Evolutionary conservation across 2,888 invertebrate species (phyloP).

Genomic region (Pheosia tremula): DNA sequence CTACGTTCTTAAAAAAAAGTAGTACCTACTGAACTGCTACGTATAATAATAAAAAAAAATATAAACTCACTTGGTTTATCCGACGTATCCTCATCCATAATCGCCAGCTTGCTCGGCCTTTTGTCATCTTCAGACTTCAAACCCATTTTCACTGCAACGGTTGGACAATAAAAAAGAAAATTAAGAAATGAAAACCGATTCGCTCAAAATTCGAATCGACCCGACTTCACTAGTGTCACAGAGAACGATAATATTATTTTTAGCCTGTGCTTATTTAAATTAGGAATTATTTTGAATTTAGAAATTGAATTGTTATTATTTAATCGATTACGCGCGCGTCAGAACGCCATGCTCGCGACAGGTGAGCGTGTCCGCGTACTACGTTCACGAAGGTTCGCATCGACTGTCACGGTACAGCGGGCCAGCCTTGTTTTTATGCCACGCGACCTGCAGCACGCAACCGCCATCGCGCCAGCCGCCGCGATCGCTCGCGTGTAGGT

Average conservation of each 20-base stretch:
- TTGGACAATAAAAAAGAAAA: conserved; percentile 31
- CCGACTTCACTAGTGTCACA: conserved; percentile 29
- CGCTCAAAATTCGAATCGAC: conserved; percentile 24
- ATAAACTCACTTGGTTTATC: conserved; percentile 70
- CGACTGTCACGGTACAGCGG: conserved; percentile 70
- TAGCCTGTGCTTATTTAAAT: conserved; percentile 6
- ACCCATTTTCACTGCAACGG: conserved; percentile 73
- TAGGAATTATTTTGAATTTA: conserved; percentile 7
- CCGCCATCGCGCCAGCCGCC: conserved; percentile 20
- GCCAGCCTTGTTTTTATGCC: conserved; percentile 73
- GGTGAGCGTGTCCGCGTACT: conserved; percentile 55
- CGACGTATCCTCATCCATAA: conserved; percentile 77
- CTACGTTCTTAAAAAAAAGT: neutral
- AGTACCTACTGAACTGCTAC: neutral
- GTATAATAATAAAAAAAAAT: neutral
- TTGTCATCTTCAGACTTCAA: conserved; percentile 77
- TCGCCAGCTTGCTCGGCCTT: conserved; percentile 79
- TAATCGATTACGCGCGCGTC: conserved; percentile 57
- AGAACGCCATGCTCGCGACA: conserved; percentile 56
- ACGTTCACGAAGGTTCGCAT: conserved; percentile 63
- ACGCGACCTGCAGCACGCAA: conserved; percentile 54
- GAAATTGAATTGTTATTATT: conserved; percentile 26
- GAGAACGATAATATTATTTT: conserved; percentile 9
- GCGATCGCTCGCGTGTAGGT: conserved; percentile 31
- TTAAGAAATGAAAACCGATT: conserved; percentile 19